These are phyloP conservation scores for Coenobita brevimanus DNA, from an alignment of 1,140 invertebrate genomes.

Conservation along the genomic window DNA sequence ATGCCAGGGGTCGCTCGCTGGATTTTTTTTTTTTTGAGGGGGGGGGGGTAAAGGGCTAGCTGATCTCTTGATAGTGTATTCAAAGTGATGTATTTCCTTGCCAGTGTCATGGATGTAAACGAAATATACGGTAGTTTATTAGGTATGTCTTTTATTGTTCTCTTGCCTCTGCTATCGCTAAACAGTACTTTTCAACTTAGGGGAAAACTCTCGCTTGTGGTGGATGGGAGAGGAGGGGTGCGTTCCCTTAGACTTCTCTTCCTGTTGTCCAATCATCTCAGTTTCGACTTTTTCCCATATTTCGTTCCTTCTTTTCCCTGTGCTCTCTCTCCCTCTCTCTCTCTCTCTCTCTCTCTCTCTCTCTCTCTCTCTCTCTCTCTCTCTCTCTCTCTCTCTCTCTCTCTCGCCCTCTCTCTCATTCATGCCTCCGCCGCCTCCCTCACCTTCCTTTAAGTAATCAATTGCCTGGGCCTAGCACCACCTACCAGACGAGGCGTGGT, in stretches of 20 bases:
- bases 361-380: background rate
- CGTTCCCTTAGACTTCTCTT: background rate
- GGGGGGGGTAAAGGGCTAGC: background rate
- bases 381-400: no score
- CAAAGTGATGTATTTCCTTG: background rate
- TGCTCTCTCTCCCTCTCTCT: background rate
- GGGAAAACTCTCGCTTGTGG: background rate
- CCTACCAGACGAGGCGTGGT: background rate
- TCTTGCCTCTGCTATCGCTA: no score
- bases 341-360: background rate
- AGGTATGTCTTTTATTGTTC: no score
- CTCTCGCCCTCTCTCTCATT: no score
- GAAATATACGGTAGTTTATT: no score
- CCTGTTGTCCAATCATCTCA: background rate
- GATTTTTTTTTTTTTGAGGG: background rate
- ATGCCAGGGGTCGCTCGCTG: conserved; percentile 35
- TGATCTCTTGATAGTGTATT: background rate
- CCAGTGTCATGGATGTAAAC: no score
- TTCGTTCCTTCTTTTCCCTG: no score
- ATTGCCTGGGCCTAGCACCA: background rate
- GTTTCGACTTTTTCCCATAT: background rate
- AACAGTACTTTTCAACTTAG: background rate
- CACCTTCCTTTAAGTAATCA: background rate
- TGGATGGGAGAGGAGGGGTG: background rate
- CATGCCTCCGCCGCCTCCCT: background rate